Conservation (phyloP, 30 jellyfish, hydroid and myxozoan genomes). For the Turritopsis dohrnii region DNA sequence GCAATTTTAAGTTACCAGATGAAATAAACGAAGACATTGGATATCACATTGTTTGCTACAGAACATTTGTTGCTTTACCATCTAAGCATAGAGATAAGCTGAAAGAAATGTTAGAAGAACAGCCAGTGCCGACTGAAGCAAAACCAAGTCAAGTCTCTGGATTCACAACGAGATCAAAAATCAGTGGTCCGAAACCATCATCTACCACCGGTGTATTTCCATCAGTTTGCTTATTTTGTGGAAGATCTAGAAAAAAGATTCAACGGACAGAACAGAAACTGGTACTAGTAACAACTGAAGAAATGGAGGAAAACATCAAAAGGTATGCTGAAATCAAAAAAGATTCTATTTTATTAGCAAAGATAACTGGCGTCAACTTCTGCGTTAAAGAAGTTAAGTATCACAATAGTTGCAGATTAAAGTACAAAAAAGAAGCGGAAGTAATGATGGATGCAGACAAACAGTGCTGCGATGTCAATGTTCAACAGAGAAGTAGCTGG, state of each 20-base stretch:
- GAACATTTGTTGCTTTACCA: not conserved
- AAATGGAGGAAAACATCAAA: not conserved
- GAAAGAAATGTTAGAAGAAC: not conserved
- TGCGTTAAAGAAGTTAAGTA: not conserved
- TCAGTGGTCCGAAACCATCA: not conserved
- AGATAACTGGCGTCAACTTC: not conserved
- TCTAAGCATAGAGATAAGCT: not conserved
- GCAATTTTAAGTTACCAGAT: not conserved
- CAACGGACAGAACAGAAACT: not conserved
- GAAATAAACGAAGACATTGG: not conserved
- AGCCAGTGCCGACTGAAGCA: not conserved
- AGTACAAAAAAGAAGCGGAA: conserved; percentile 14
- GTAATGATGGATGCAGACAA: not conserved
- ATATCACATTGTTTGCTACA: not conserved
- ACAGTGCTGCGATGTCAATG: not conserved
- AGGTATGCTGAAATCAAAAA: not conserved
- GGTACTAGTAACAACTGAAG: not conserved
- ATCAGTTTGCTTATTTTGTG: not conserved
- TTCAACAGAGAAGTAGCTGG: not conserved
- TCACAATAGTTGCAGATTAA: conserved; percentile 1
- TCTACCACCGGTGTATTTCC: not conserved
- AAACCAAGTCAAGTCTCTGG: not conserved
- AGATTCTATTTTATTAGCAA: not conserved
- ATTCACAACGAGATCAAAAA: not conserved
- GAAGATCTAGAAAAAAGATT: not conserved